Conservation (phyloP, 2,797 vertebrate species). For the Liparis tanakae region DNA sequence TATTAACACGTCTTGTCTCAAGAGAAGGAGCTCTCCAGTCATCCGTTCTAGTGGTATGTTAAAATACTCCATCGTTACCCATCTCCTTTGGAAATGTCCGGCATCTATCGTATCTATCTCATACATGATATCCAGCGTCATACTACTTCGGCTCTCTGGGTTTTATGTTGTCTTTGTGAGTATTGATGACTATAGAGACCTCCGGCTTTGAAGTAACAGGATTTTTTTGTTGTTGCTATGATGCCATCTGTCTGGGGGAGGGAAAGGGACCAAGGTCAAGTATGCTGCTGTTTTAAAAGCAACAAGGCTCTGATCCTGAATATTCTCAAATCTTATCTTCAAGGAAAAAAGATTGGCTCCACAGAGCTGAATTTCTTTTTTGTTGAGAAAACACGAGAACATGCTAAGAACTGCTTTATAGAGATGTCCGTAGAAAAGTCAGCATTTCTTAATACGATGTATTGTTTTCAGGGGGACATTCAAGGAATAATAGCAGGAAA, state of each 20-base stretch:
- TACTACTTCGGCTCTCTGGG: not conserved
- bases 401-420: not conserved
- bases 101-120: not conserved
- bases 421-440: not conserved
- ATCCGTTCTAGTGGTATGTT: no score
- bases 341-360: constrained; percentile 2
- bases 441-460: not conserved
- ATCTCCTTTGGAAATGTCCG: constrained; percentile 17
- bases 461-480: not conserved
- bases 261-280: constrained; percentile 37
- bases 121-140: not conserved
- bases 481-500: constrained; percentile 2
- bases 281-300: constrained; percentile 15
- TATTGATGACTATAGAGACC: not conserved
- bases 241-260: constrained; percentile 35
- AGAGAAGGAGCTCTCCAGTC: no score
- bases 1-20: no score
- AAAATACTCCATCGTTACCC: not conserved
- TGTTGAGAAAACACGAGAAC: not conserved
- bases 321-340: constrained; percentile 41
- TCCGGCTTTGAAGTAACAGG: not conserved
- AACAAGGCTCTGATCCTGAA: constrained; percentile 38
- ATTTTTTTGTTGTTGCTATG: not conserved
- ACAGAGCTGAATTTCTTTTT: not conserved
- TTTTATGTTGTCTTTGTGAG: not conserved